phyloP scores from a whole-genome alignment of 2,888 invertebrate genomes.

The Melitaea athalia region DNA sequence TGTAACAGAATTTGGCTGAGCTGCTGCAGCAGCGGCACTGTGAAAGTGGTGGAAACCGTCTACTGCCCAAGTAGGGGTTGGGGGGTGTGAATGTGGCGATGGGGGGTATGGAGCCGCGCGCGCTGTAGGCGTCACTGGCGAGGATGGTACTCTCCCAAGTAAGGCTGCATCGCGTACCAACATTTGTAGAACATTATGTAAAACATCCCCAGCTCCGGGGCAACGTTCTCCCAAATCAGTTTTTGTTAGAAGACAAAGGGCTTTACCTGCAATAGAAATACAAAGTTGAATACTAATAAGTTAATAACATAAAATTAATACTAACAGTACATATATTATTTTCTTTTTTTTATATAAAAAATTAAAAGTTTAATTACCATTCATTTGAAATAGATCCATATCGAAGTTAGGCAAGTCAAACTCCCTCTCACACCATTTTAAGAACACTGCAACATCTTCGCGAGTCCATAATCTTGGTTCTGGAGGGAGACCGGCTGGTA shows the following conservation, averaged over 20 bases:
- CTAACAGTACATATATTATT: background rate
- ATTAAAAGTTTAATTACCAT: slow-evolving; percentile 82
- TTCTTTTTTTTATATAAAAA: background rate
- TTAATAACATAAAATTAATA: slow-evolving; percentile 17
- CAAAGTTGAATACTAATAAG: background rate
- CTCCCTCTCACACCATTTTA: slow-evolving; percentile 95
- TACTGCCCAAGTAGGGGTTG: slow-evolving; percentile 89
- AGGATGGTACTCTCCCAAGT: slow-evolving; percentile 90
- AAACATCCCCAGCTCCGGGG: slow-evolving; percentile 95
- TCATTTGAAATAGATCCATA: slow-evolving; percentile 97
- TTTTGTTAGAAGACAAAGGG: slow-evolving; percentile 93
- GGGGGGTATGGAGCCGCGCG: slow-evolving; percentile 87
- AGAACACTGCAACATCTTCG: slow-evolving; percentile 93
- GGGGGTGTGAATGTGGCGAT: slow-evolving; percentile 91
- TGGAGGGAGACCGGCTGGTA: slow-evolving; percentile 91
- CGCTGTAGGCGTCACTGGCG: slow-evolving; percentile 91
- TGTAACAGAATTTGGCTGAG: slow-evolving; percentile 93
- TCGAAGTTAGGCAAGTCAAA: slow-evolving; percentile 96
- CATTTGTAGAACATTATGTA: slow-evolving; percentile 96
- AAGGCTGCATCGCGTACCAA: slow-evolving; percentile 90
- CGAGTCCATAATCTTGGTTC: slow-evolving; percentile 96
- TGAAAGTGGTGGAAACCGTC: slow-evolving; percentile 84
- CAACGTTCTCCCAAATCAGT: slow-evolving; percentile 95
- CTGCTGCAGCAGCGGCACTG: slow-evolving; percentile 82
- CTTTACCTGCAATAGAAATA: slow-evolving; percentile 86